Percentiles rank a stretch among this genome's conserved stretches.
phyloP scores from a whole-genome alignment of 2,888 invertebrate species.

The Tillus elongatus region DNA sequence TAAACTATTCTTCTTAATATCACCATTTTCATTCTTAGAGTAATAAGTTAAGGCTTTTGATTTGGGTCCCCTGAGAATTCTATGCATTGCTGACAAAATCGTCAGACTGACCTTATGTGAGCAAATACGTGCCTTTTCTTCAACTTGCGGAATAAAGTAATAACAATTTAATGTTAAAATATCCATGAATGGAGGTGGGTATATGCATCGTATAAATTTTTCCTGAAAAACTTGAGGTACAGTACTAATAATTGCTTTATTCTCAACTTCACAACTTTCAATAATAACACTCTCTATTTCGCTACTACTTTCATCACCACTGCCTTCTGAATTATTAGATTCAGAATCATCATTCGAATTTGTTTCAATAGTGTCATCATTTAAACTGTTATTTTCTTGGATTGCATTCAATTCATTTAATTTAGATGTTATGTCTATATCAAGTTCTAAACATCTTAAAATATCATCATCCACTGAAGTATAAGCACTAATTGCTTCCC shows the following conservation, averaged over 20 bases:
- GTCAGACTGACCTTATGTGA: slow-evolving; percentile 52
- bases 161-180: slow-evolving; percentile 55
- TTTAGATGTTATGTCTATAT: slow-evolving; percentile 7
- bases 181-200: slow-evolving; percentile 61
- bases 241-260: slow-evolving; percentile 31
- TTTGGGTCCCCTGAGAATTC: slow-evolving; percentile 29
- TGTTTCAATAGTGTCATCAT: slow-evolving; percentile 11
- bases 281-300: slow-evolving; percentile 25
- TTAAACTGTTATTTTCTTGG: slow-evolving; percentile 12
- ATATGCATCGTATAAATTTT: slow-evolving; percentile 50
- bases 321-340: slow-evolving; percentile 14
- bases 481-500: slow-evolving; percentile 57
- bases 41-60: slow-evolving; percentile 29
- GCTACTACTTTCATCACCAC: slow-evolving; percentile 24
- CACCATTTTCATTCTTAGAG: slow-evolving; percentile 26
- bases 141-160: slow-evolving; percentile 62
- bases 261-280: slow-evolving; percentile 15
- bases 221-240: slow-evolving; percentile 61
- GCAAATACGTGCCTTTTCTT: slow-evolving; percentile 54
- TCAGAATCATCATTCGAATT: slow-evolving; percentile 15
- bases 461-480: slow-evolving; percentile 50
- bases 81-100: slow-evolving; percentile 53
- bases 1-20: slow-evolving; percentile 22
- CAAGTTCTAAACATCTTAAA: slow-evolving; percentile 47
- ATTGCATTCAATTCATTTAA: slow-evolving; percentile 10